These are phyloP conservation scores for Auanema freiburgensis DNA, from an alignment of 2,888 invertebrate genomes.

Conservation along the genomic window DNA sequence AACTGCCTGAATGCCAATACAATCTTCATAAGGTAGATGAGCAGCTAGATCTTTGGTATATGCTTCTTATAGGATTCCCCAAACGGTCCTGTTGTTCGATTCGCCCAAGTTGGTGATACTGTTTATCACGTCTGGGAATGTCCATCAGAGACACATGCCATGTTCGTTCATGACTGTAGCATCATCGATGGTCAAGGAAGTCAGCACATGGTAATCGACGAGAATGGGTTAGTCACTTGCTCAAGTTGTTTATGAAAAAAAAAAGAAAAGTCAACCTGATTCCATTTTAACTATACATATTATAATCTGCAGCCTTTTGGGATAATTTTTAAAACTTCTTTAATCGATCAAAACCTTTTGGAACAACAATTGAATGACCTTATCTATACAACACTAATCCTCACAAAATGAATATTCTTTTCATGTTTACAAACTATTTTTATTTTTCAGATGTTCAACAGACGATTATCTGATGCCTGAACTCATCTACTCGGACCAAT, in stretches of 20 bases:
- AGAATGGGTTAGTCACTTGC: conserved; percentile 37
- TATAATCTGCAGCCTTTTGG: conserved; percentile 9
- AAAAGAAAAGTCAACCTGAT: not conserved
- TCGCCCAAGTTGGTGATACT: conserved; percentile 51
- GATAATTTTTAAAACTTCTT: conserved; percentile 3
- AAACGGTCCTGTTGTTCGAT: conserved; percentile 56
- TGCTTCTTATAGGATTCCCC: conserved; percentile 41
- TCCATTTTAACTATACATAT: not conserved
- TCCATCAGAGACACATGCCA: conserved; percentile 51
- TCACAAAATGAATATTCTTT: too few relatives aligned
- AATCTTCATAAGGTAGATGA: conserved; percentile 43
- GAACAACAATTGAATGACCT: not conserved
- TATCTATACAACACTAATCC: conserved; percentile 1
- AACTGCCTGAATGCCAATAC: conserved; percentile 54
- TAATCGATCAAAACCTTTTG: not conserved
- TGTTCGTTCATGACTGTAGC: conserved; percentile 57
- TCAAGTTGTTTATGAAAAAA: not conserved
- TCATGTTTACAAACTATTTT: not conserved
- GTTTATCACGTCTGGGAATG: conserved; percentile 63
- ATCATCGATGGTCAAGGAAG: conserved; percentile 52
- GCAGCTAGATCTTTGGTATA: not conserved
- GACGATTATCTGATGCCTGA: conserved; percentile 58
- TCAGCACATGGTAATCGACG: conserved; percentile 52
- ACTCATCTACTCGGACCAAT: conserved; percentile 52
- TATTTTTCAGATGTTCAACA: conserved; percentile 45